Conservation (phyloP, 2,113 vertebrate genomes). For the Puntigrus tetrazona region DNA sequence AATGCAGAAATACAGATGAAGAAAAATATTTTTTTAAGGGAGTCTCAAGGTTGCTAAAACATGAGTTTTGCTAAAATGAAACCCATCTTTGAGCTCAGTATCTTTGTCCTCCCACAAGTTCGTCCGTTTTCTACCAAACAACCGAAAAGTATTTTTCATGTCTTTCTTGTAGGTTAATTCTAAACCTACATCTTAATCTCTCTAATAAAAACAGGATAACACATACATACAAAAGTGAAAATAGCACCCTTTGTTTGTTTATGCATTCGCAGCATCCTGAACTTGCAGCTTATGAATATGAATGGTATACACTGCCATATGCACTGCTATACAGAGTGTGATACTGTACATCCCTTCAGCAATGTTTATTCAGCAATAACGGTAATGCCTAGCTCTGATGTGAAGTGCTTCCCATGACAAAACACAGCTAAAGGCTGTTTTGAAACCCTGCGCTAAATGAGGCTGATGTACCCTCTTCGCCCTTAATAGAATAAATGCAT, state of each 20-base stretch:
- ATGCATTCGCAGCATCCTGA: not conserved
- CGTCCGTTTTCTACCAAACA: not conserved
- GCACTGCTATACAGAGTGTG: not conserved
- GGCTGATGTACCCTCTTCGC: not conserved
- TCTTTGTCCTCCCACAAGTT: not conserved
- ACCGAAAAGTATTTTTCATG: not conserved
- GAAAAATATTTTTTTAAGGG: not conserved
- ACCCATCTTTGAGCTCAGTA: not conserved
- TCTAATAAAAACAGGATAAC: not conserved
- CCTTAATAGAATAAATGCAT: slow-evolving; percentile 8
- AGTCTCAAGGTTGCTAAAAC: not conserved
- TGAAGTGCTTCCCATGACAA: slow-evolving; percentile 8
- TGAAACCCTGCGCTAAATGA: slow-evolving; percentile 13
- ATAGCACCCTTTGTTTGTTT: not conserved
- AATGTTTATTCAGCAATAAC: slow-evolving; percentile 16
- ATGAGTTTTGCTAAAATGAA: not conserved
- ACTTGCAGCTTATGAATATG: slow-evolving; percentile 11
- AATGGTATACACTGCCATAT: not conserved
- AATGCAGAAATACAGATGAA: not conserved
- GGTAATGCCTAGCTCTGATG: not conserved
- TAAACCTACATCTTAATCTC: not conserved
- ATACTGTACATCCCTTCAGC: not conserved
- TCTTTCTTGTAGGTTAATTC: not conserved
- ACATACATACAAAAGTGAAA: not conserved
- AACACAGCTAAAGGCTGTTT: slow-evolving; percentile 13